Evolutionary conservation across 2,797 vertebrate genomes (phyloP).

Genomic region (Megalops cyprinoides): DNA sequence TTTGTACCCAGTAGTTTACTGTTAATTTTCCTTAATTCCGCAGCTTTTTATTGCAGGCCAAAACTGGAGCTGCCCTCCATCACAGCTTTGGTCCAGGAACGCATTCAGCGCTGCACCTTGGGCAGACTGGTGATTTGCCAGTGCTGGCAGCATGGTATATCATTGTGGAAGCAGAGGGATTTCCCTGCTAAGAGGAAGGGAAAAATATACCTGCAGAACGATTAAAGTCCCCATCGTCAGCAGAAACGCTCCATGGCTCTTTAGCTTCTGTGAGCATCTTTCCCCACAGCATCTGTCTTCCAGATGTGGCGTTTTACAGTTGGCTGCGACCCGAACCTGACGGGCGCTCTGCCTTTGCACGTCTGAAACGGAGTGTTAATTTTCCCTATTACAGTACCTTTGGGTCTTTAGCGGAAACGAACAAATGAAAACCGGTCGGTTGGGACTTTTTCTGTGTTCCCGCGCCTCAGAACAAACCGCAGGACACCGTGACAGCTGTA

Average conservation of each 20-base stretch:
- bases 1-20: background rate
- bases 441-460: background rate
- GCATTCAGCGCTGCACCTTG: background rate
- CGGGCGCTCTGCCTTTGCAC: conserved; percentile 45
- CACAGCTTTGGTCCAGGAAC: background rate
- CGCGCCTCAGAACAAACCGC: background rate
- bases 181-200: background rate
- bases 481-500: background rate
- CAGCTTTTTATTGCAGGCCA: background rate
- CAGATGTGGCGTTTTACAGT: conserved; percentile 64
- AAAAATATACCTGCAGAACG: background rate
- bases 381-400: conserved; percentile 53
- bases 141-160: background rate
- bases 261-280: conserved; percentile 43
- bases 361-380: conserved; percentile 48
- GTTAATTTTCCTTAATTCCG: background rate
- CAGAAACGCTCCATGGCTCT: conserved; percentile 41
- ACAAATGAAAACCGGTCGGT: conserved; percentile 39
- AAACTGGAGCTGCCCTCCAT: background rate
- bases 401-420: conserved; percentile 45
- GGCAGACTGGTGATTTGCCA: background rate
- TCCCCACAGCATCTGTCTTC: conserved; percentile 51
- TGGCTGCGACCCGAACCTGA: conserved; percentile 44
- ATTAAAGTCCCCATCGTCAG: conserved; percentile 39
- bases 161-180: background rate